Percentiles rank a stretch among this genome's conserved stretches.
These are phyloP conservation scores for Dromius quadrimaculatus DNA, from an alignment of 2,888 invertebrate genomes.

Conservation along the genomic window DNA sequence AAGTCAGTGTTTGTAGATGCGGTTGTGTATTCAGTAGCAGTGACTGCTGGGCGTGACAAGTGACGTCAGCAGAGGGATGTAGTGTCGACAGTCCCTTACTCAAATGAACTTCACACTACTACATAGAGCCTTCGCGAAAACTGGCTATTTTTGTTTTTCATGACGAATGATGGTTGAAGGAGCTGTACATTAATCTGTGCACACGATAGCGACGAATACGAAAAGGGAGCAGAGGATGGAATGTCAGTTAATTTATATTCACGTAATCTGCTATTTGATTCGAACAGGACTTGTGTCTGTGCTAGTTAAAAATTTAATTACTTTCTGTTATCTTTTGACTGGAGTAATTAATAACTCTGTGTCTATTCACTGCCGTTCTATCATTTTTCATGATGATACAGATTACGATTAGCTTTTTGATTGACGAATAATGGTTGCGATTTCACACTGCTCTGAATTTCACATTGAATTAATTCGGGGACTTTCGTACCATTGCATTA, in stretches of 20 bases:
- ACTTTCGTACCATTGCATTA: no score
- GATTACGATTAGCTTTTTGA: slow-evolving; percentile 47
- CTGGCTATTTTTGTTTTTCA: slow-evolving; percentile 32
- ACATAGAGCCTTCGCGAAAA: slow-evolving; percentile 21
- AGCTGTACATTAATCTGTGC: slow-evolving; percentile 44
- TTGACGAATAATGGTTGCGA: slow-evolving; percentile 37
- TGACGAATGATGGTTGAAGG: slow-evolving; percentile 46
- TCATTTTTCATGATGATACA: slow-evolving; percentile 44
- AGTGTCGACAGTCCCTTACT: background rate
- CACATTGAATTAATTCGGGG: slow-evolving; percentile 3
- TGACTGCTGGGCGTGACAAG: slow-evolving; percentile 36
- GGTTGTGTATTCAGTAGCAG: background rate
- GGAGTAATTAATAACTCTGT: slow-evolving; percentile 45
- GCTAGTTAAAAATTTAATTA: slow-evolving; percentile 47
- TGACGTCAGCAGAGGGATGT: slow-evolving; percentile 30
- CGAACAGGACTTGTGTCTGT: slow-evolving; percentile 36
- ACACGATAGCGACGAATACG: slow-evolving; percentile 5
- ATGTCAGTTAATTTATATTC: slow-evolving; percentile 50
- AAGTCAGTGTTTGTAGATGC: background rate
- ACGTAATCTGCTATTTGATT: slow-evolving; percentile 50
- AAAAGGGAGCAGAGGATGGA: slow-evolving; percentile 38
- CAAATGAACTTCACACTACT: slow-evolving; percentile 31
- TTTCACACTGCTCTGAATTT: slow-evolving; percentile 36
- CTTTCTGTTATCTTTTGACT: slow-evolving; percentile 49
- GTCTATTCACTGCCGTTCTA: slow-evolving; percentile 30